Base-by-base conservation (phyloP, 2,113 vertebrate species). In the Aleadryas rufinucha region DNA sequence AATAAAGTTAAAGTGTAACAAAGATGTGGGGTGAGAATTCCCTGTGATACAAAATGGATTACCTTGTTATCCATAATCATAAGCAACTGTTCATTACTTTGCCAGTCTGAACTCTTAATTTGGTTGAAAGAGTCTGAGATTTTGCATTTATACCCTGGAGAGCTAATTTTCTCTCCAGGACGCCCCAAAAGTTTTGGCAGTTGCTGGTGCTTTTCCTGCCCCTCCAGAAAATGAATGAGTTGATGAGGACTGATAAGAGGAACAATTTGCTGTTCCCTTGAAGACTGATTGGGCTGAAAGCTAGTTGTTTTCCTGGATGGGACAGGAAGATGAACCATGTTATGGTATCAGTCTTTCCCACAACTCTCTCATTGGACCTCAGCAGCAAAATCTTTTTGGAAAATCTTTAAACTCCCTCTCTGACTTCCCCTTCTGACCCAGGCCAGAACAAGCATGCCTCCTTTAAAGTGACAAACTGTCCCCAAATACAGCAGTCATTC, bases 91-190 rank as follows among this genome's bases (percentile, higher is more conserved):
- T 93, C 35, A 77, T 94, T 90, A 59, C 63, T 85, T 94, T 80
- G 19, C 84, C 21, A 85, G 89, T 91, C 78, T 89, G 49, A 33
- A 39, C 37, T 53, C 45, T 42, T 91, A 50, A 96, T 87, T 93
- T 90, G 53, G 16, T 80, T 94, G 61, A 79, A 94, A 89, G 37
- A 80, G 20, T 30, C 78, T 89, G 77, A 69, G 81, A 76, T 84
- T 96, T 95, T 97, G 94, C 94, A 95, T 95, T 89, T 89, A 75
- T 84, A 42, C 57, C 94, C 89, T 77, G 78, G 49, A 95, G 96
- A 85, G 45, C 12, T 91, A 94, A 95, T 96, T 93, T 97, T 93
- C 61, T 85, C 37, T 82, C 28, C n/a, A 77, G 50, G 63, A 70
- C 72, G 57, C 70, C 70, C 74, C 50, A 53, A 85, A 94, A 78